Evolutionary conservation across 2,113 vertebrate species (phyloP).

Genomic region (Delphinapterus leucas): DNA sequence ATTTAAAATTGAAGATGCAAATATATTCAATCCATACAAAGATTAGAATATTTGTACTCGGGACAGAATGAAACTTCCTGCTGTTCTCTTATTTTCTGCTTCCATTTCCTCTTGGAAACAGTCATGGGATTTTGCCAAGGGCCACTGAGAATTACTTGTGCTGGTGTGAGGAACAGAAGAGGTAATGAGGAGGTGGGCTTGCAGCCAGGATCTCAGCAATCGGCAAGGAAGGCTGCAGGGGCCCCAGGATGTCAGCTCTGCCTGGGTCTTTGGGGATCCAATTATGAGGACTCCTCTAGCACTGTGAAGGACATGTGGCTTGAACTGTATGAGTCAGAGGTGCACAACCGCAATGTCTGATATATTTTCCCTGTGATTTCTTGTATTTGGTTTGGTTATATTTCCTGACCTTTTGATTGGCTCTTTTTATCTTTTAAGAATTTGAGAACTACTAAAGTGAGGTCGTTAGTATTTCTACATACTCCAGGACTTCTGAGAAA

Average conservation of each 20-base stretch:
- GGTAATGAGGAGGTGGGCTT: not conserved
- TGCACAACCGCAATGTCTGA: not conserved
- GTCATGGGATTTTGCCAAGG: not conserved
- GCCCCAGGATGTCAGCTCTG: not conserved
- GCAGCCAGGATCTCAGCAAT: not conserved
- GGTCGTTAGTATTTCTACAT: not conserved
- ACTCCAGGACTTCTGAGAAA: not conserved
- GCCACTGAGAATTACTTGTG: not conserved
- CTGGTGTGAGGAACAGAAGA: not conserved
- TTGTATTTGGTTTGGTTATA: not conserved
- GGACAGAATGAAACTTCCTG: not conserved
- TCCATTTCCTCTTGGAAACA: conserved; percentile 28
- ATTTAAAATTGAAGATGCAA: not conserved
- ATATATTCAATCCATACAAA: not conserved
- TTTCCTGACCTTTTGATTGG: not conserved
- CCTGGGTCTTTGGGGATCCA: not conserved
- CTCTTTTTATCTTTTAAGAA: not conserved
- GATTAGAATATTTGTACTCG: not conserved
- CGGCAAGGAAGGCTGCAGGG: not conserved
- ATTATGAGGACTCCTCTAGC: not conserved
- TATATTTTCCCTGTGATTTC: not conserved
- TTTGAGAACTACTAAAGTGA: not conserved
- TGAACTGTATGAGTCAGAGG: not conserved
- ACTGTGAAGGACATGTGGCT: not conserved
- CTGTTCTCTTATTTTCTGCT: conserved; percentile 5